Evolutionary conservation across 2,888 invertebrate genomes (phyloP).

Genomic region (Himalopsyche kuldschensis): DNA sequence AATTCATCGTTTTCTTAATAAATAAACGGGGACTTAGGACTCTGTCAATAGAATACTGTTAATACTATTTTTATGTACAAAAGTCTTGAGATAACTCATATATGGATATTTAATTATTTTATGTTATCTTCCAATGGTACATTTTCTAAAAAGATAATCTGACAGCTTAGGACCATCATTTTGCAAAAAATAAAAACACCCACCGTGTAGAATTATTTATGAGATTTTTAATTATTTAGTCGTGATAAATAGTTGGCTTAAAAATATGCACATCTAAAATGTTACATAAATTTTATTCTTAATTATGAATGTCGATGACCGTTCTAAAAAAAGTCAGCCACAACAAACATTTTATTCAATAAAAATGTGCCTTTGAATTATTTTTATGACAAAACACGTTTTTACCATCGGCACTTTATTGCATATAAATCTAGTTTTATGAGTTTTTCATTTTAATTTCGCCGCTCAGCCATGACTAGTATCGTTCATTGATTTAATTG

Average conservation of each 20-base stretch:
- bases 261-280: neutral
- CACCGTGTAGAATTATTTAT: neutral
- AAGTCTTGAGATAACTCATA: neutral
- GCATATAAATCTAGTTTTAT: conserved; percentile 4
- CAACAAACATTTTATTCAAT: neutral
- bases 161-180: no score
- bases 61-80: no score
- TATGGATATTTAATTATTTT: neutral
- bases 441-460: conserved; percentile 7
- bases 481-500: neutral
- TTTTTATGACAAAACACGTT: neutral
- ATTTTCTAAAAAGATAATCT: neutral
- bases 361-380: neutral
- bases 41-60: no score
- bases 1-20: no score
- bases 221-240: neutral
- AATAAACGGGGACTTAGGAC: no score
- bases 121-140: neutral
- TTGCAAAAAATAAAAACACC: neutral
- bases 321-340: neutral
- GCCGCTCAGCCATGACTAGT: neutral
- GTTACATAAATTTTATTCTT: neutral
- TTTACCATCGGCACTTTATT: neutral
- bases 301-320: neutral
- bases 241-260: neutral